These are phyloP conservation scores for Protophormia terraenovae DNA, from an alignment of 2,888 invertebrate genomes.

Conservation along the genomic window DNA sequence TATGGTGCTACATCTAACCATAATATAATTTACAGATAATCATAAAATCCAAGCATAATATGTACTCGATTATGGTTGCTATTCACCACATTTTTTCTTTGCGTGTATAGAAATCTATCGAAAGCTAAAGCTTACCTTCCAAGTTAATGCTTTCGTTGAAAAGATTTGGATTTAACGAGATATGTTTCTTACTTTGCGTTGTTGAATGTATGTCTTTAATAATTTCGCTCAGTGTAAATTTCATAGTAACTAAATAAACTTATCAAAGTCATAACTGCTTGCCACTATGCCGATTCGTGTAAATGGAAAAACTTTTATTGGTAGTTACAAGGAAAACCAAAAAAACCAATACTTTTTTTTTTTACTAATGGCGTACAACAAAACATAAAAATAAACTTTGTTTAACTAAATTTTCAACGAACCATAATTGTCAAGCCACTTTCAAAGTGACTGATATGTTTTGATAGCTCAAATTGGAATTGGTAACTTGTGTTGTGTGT, in stretches of 20 bases:
- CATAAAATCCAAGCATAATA: no score
- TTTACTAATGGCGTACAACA: background rate
- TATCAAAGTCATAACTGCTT: background rate
- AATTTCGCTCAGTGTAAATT: background rate
- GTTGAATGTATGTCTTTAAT: no score
- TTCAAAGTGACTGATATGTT: constrained; percentile 25
- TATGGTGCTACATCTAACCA: no score
- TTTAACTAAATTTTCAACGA: background rate
- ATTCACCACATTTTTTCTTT: no score
- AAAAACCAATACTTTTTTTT: background rate
- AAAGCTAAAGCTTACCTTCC: no score
- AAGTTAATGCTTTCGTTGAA: no score
- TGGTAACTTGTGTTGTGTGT: background rate
- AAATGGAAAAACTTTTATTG: constrained; percentile 30
- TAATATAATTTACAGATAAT: no score
- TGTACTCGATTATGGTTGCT: no score
- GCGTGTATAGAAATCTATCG: no score
- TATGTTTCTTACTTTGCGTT: no score
- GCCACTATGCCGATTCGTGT: background rate
- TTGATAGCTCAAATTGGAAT: constrained; percentile 13
- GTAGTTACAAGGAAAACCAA: background rate
- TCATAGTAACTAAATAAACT: background rate
- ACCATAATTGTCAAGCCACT: constrained; percentile 28
- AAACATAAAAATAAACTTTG: constrained; percentile 31
- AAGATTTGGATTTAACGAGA: no score